A percentile compares a stretch with the other conserved stretches of the same genome.
Evolutionary conservation across 2,888 invertebrate genomes (phyloP).

Genomic region (Latrodectus elegans): DNA sequence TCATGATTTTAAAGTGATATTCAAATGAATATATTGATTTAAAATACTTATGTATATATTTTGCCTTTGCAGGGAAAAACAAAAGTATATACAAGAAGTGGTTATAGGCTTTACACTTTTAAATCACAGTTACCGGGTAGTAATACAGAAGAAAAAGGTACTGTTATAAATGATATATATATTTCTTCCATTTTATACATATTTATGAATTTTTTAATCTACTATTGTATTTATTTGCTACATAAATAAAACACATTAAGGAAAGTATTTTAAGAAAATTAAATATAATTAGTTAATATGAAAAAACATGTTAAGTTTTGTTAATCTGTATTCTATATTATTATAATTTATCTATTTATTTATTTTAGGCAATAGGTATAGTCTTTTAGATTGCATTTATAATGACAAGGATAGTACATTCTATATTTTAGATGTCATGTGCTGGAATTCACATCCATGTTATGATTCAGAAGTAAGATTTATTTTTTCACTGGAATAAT

Average conservation of each 20-base stretch:
- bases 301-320: not conserved
- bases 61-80: constrained; percentile 81
- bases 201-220: not conserved
- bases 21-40: not conserved
- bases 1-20: not conserved
- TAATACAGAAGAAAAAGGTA: constrained; percentile 24
- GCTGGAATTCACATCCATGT: constrained; percentile 85
- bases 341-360: constrained; percentile 7
- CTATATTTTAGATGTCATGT: constrained; percentile 88
- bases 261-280: not conserved
- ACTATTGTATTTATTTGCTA: not conserved
- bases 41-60: not conserved
- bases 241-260: not conserved
- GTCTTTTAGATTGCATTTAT: constrained; percentile 90
- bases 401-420: constrained; percentile 79
- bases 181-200: not conserved
- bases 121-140: constrained; percentile 85
- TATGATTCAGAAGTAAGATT: constrained; percentile 83
- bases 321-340: not conserved
- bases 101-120: constrained; percentile 79
- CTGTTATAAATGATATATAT: too few relatives aligned
- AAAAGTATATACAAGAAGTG: constrained; percentile 81
- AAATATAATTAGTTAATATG: not conserved
- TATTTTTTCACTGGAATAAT: too few relatives aligned
- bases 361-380: constrained; percentile 73